Evolutionary conservation across 2,113 vertebrate species (phyloP).

Genomic region (Brachyistius frenatus): DNA sequence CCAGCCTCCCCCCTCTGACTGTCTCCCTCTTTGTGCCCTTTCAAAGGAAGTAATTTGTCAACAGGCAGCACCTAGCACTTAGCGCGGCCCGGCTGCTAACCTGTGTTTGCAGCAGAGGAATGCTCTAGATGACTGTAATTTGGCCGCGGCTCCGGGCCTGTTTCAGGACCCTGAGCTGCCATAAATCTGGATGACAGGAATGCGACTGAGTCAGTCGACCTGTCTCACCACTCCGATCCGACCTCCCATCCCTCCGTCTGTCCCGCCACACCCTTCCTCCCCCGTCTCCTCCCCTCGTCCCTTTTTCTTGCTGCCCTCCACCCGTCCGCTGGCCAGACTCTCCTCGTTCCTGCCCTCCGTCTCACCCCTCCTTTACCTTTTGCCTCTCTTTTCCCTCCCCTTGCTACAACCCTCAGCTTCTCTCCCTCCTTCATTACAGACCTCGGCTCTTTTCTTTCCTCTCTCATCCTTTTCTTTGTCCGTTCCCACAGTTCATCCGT

Average conservation of each 20-base stretch:
- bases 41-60: constrained; percentile 88
- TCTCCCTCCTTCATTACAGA: constrained; percentile 20
- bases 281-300: constrained; percentile 3
- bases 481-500: neutral
- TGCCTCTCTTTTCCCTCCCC: neutral
- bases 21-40: constrained; percentile 68
- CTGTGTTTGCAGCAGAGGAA: constrained; percentile 84
- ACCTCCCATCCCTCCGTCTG: constrained; percentile 31
- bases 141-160: constrained; percentile 76
- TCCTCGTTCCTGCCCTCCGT: neutral
- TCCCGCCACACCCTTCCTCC: constrained; percentile 55
- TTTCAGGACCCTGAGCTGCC: constrained; percentile 74
- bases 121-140: constrained; percentile 86
- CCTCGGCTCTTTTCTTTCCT: constrained; percentile 9
- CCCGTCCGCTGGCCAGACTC: constrained; percentile 12
- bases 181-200: constrained; percentile 83
- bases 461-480: constrained; percentile 11
- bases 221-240: constrained; percentile 57
- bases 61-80: constrained; percentile 82
- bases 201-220: constrained; percentile 77
- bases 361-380: constrained; percentile 45
- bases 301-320: neutral
- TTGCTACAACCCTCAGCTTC: neutral
- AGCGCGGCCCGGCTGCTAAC: constrained; percentile 73
- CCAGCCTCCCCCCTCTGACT: constrained; percentile 36